Evolutionary conservation across 2,888 invertebrate species (phyloP), one percentile per base, ranked within the genome.

Genomic region (Drosophila kambysellisi): DNA sequence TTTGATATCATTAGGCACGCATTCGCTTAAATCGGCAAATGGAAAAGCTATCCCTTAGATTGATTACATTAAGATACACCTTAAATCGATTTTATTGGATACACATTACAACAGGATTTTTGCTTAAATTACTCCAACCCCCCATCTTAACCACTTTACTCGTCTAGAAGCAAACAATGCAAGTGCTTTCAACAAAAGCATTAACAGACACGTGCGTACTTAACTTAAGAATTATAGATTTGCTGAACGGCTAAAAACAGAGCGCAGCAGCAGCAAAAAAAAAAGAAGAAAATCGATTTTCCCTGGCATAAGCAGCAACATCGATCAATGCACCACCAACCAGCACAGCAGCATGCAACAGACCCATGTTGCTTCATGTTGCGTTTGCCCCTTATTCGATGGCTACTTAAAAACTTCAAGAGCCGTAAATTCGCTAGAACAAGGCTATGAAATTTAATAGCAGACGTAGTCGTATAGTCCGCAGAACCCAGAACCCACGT

Each of bases 401-500:
- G 67, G 81, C 82, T 83, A 86, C 83, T 82, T 83, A 82, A 82
- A 81, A 84, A 83, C 79, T 89, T 83, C 52, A 87, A 89, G 57
- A 87, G 85, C 79, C 89, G 84, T 84, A 87, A 87, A 89, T 87
- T 84, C 74, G 74, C 68, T 68, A 71, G 84, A 87, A 89, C 79
- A 74, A 70, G 88, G 79, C 84, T 76, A 84, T 84, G 88, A 84
- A 84, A 89, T 84, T 84, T 84, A 89, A 84, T 89, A 76, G 84
- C 82, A 70, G 60, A 80, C 74, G 53, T 32, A 52, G 61, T 25
- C 57, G 57, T 52, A 54, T 43, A 67, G 66, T 63, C 25, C 37
- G 17, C 48, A 25, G 46, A 60, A 50, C 48, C 56, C 48, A 25
- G 46, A 60, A 50, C 48, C 59, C 79, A 81, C 77, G 81, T 81